Percentiles rank a stretch among this genome's conserved stretches.
phyloP scores from a whole-genome alignment of 2,888 invertebrate species.

The Chymomyza amoena region DNA sequence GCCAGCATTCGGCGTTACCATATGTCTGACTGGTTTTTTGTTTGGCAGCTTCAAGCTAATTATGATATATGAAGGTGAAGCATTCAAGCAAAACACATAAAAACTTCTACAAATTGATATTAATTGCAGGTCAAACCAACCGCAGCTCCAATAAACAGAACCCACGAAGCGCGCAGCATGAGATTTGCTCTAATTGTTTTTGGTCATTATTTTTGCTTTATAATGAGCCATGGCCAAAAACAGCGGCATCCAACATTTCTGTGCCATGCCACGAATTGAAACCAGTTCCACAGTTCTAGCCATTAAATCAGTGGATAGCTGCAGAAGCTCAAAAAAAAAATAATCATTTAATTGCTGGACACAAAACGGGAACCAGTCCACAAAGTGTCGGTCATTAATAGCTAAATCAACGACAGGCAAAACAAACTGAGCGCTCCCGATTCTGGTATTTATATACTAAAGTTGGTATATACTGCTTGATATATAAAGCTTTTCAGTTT shows the following conservation, averaged over 20 bases:
- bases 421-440: neutral
- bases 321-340: slow-evolving; percentile 28
- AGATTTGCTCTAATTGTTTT: slow-evolving; percentile 58
- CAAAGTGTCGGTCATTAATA: slow-evolving; percentile 50
- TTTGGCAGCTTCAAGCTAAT: slow-evolving; percentile 39
- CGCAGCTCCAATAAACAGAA: slow-evolving; percentile 26
- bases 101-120: slow-evolving; percentile 64
- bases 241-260: neutral
- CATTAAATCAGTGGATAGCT: slow-evolving; percentile 5
- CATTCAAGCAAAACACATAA: slow-evolving; percentile 41
- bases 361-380: slow-evolving; percentile 6
- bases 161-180: neutral
- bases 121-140: slow-evolving; percentile 52
- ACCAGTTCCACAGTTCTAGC: neutral
- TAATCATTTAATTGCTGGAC: neutral
- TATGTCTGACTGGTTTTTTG: slow-evolving; percentile 25
- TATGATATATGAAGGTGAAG: slow-evolving; percentile 61
- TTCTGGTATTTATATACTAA: neutral
- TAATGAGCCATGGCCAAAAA: neutral
- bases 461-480: neutral
- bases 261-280: slow-evolving; percentile 5
- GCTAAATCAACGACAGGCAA: neutral
- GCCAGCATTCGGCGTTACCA: slow-evolving; percentile 1
- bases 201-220: slow-evolving; percentile 42
- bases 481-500: neutral